These are phyloP conservation scores for Champsocephalus esox DNA, from an alignment of 2,797 vertebrate species.

Conservation along the genomic window DNA sequence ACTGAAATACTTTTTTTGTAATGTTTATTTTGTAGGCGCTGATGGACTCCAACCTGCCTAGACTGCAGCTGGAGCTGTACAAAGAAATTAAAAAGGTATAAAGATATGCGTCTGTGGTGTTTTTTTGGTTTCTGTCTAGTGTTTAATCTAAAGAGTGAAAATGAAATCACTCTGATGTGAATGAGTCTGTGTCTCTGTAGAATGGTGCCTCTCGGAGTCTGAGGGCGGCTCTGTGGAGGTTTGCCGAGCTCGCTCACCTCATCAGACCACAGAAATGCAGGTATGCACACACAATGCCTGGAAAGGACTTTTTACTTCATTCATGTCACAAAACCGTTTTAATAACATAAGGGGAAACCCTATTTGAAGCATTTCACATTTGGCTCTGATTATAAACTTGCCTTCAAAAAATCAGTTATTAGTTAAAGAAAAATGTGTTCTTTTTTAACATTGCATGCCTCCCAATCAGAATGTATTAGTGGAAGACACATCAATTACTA, in stretches of 20 bases:
- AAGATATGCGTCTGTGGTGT: neutral
- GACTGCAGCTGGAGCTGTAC: slow-evolving; percentile 96
- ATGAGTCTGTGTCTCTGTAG: slow-evolving; percentile 73
- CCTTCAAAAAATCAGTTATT: neutral
- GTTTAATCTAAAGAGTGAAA: neutral
- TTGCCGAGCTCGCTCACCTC: slow-evolving; percentile 96
- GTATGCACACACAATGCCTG: slow-evolving; percentile 70
- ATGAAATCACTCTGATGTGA: neutral
- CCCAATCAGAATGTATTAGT: neutral
- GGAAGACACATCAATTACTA: neutral
- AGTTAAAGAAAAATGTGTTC: neutral
- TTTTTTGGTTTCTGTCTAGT: neutral
- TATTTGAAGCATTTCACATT: neutral
- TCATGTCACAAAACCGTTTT: neutral
- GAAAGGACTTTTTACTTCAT: neutral
- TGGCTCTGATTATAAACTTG: neutral
- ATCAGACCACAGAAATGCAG: slow-evolving; percentile 99
- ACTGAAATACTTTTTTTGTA: neutral
- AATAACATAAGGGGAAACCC: neutral
- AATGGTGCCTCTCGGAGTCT: slow-evolving; percentile 96
- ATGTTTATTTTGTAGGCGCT: slow-evolving; percentile 85
- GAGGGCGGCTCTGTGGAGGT: slow-evolving; percentile 97
- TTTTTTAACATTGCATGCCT: neutral
- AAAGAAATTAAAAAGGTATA: slow-evolving; percentile 99
- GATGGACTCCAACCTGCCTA: slow-evolving; percentile 97